phyloP scores from a whole-genome alignment of 2,113 vertebrate genomes.

The Toxostoma redivivum region DNA sequence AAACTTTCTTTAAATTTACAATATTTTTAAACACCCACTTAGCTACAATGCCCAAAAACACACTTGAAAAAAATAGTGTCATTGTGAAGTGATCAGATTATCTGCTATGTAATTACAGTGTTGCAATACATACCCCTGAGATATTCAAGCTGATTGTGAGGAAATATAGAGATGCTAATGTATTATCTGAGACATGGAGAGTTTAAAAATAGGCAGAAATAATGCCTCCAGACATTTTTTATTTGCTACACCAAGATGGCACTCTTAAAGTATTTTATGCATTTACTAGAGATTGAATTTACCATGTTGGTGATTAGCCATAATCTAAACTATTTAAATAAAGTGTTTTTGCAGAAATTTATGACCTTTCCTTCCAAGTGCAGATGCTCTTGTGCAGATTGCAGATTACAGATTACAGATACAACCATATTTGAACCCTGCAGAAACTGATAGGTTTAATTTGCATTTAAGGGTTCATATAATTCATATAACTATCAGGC shows the following conservation, averaged over 20 bases:
- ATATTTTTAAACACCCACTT: background rate
- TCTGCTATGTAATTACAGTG: background rate
- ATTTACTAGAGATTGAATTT: background rate
- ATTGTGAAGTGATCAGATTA: background rate
- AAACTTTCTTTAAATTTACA: background rate
- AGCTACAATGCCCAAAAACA: background rate
- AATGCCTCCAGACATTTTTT: background rate
- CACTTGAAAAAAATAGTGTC: background rate
- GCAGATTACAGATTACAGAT: background rate
- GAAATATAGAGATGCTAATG: background rate
- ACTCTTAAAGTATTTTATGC: background rate
- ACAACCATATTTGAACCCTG: background rate
- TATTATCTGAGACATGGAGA: background rate
- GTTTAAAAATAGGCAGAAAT: conserved; percentile 20
- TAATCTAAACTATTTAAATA: background rate
- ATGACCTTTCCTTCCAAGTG: background rate
- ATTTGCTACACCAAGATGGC: background rate
- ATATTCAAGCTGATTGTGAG: background rate
- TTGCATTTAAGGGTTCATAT: background rate
- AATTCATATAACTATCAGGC: background rate
- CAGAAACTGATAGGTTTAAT: background rate
- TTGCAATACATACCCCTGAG: background rate
- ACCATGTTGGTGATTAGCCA: background rate
- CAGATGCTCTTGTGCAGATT: background rate
- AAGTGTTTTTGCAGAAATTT: background rate